Evolutionary conservation across 2,888 invertebrate genomes (phyloP).

Genomic region (Ceriagrion tenellum): DNA sequence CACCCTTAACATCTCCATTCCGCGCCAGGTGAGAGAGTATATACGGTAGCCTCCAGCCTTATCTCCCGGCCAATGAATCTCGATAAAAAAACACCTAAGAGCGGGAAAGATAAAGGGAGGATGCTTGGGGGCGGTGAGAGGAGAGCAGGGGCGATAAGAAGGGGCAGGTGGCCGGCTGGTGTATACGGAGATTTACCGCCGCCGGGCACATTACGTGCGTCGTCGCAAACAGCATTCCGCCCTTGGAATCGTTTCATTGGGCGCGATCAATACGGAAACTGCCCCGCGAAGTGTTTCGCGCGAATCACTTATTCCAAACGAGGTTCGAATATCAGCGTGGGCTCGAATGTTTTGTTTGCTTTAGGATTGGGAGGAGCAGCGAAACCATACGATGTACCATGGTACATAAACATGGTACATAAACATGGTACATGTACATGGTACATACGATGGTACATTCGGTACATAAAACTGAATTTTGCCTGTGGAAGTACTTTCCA

Average conservation of each 20-base stretch:
- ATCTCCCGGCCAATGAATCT: constrained; percentile 10
- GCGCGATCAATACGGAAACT: background rate
- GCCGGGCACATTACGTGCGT: background rate
- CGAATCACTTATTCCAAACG: too few relatives aligned
- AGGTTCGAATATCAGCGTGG: too few relatives aligned
- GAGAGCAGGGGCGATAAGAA: background rate
- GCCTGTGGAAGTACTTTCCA: too few relatives aligned
- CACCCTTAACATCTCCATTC: background rate
- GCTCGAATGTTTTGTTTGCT: too few relatives aligned
- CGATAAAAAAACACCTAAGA: background rate
- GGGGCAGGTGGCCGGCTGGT: background rate
- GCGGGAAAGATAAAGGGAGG: background rate
- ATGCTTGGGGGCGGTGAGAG: background rate
- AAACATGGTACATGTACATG: too few relatives aligned
- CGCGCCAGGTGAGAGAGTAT: background rate
- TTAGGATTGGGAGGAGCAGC: too few relatives aligned
- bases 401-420: too few relatives aligned
- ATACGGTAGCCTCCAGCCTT: background rate
- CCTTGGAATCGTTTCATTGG: background rate
- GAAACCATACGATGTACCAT: too few relatives aligned
- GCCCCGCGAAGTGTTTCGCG: background rate
- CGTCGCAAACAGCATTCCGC: background rate
- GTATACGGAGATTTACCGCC: background rate
- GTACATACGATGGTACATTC: too few relatives aligned
- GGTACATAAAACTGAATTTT: too few relatives aligned